Base-by-base conservation (phyloP, 2,797 vertebrate species). In the Silurus aristotelis region DNA sequence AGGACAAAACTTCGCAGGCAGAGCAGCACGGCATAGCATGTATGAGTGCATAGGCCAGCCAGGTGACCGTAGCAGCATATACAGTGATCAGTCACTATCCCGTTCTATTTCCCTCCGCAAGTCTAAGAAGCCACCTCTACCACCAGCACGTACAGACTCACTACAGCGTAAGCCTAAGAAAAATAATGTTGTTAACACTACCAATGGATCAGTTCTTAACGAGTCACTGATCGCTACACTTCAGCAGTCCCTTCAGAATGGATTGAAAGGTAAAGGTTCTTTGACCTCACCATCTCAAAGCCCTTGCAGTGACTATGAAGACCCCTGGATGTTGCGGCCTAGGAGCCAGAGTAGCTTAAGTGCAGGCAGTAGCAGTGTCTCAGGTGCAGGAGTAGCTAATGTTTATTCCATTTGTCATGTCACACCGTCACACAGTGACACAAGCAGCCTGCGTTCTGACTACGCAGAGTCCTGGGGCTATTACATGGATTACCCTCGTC, bases 51-150 rank as follows among this genome's bases (percentile, higher is more conserved):
- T 93, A 77, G 92, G 94, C 25, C 94, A 90, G 80, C 94, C 92
- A 82, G 96, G 94, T 22, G 95, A 96, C 52, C 89, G 87, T 58
- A 88, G 89, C 2, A 92, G 92, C 82, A 78, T 95, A 79, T 95
- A 95, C 93, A 95, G 94, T 1, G 96, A 98, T 77, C 95, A 91
- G 88, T 96, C 96, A 13, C 91, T 99, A 7, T 95, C 94, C 1
- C 96, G 97, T 85, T 98, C 95, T 89, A 98, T 99, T 91, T 99
- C 98, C 43, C 93, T 99, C 15, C 98, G 96, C 87, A 99, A 99
- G 90, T 92, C 96, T 0, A 99, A 96, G 93, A 99, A 98, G 88
- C 97, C 98, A 0, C 98, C 98, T 0, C 94, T 96, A 66, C 98
- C 97, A 0, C 98, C 98, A 0, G 96, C 96, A 3, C 96, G 98